A percentile compares a stretch with the other conserved stretches of the same genome.
These are phyloP conservation scores for Ochropacha duplaris DNA, from an alignment of 2,888 invertebrate genomes.

Conservation along the genomic window DNA sequence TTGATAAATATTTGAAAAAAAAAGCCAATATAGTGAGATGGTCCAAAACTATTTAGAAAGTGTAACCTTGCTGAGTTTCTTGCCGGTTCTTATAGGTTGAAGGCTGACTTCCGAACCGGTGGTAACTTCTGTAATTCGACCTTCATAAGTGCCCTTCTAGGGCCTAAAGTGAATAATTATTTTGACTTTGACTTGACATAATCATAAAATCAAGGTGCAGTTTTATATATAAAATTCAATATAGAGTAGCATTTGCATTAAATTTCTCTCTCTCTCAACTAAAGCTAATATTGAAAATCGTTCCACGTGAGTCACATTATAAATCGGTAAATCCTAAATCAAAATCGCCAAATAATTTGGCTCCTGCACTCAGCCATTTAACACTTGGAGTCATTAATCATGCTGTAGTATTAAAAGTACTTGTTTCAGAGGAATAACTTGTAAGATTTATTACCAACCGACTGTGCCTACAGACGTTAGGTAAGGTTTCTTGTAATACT, in stretches of 20 bases:
- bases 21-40: too few species aligned
- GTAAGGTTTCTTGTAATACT: neutral
- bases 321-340: neutral
- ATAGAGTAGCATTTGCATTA: neutral
- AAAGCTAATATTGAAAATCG: neutral
- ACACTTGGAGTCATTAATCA: constrained; percentile 24
- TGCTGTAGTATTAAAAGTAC: constrained; percentile 30
- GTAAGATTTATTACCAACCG: constrained; percentile 25
- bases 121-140: too few species aligned
- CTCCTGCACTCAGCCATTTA: neutral
- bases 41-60: too few species aligned
- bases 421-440: constrained; percentile 26
- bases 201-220: too few species aligned
- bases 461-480: constrained; percentile 11
- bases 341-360: constrained; percentile 3
- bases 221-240: neutral
- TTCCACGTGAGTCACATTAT: neutral
- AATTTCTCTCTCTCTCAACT: neutral
- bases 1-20: too few species aligned
- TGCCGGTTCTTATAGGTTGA: too few species aligned
- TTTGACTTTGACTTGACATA: too few species aligned
- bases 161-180: too few species aligned
- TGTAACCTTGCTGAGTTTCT: too few species aligned
- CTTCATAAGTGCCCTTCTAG: too few species aligned
- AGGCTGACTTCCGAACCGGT: too few species aligned